Percentiles rank a stretch among this genome's conserved stretches.
Conservation (phyloP, 2,888 invertebrate genomes). For the Onchidella celtica region DNA sequence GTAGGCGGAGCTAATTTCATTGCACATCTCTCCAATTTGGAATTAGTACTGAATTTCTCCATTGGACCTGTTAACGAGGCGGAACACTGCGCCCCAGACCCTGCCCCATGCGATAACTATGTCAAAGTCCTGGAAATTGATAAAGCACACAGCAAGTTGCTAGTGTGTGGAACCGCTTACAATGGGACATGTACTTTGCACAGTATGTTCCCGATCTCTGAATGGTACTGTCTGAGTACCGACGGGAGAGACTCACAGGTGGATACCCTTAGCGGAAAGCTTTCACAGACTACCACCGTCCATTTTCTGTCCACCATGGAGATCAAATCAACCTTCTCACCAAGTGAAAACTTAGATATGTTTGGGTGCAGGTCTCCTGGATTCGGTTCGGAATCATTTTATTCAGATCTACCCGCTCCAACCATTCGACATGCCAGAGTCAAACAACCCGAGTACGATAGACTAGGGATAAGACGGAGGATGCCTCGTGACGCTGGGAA, state of each 20-base stretch:
- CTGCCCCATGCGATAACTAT: constrained; percentile 26
- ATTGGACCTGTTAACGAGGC: constrained; percentile 19
- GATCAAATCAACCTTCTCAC: no score
- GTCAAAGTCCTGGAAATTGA: constrained; percentile 40
- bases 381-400: not conserved
- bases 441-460: no score
- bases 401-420: not conserved
- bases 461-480: no score
- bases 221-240: constrained; percentile 6
- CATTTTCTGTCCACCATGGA: not conserved
- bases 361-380: not conserved
- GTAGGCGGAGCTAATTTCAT: constrained; percentile 35
- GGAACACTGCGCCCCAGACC: constrained; percentile 13
- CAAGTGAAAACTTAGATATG: not conserved
- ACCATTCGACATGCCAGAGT: not conserved
- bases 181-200: constrained; percentile 37
- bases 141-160: not conserved
- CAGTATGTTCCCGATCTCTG: not conserved
- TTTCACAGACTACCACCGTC: not conserved
- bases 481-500: not conserved
- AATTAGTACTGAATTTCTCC: not conserved
- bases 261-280: not conserved
- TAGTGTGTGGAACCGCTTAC: constrained; percentile 44
- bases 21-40: constrained; percentile 14
- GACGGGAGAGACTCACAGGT: not conserved